phyloP scores from a whole-genome alignment of 2,888 invertebrate species.

The Drosophila maculinotata region DNA sequence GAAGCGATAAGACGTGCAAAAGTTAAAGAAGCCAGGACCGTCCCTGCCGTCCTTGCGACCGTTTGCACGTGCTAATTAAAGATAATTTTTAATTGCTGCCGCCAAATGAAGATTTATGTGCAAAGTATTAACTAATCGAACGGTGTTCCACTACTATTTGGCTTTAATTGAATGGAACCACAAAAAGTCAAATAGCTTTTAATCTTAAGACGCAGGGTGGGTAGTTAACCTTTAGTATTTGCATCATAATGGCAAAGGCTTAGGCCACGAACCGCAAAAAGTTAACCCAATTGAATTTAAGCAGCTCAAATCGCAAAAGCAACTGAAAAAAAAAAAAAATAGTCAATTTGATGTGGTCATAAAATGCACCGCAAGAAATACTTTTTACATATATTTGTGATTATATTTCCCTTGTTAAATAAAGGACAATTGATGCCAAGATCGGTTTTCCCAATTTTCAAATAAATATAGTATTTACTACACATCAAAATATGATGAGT shows the following conservation, averaged over 20 bases:
- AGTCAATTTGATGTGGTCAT: slow-evolving; percentile 8
- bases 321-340: slow-evolving; percentile 18
- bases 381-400: neutral
- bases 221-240: slow-evolving; percentile 35
- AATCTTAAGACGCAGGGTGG: slow-evolving; percentile 7
- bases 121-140: slow-evolving; percentile 59
- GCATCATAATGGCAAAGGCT: slow-evolving; percentile 46
- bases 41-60: slow-evolving; percentile 21
- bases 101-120: slow-evolving; percentile 83
- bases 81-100: slow-evolving; percentile 84
- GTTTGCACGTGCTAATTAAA: slow-evolving; percentile 83
- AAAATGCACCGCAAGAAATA: slow-evolving; percentile 40
- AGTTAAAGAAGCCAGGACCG: slow-evolving; percentile 63
- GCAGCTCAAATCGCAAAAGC: slow-evolving; percentile 17
- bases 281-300: slow-evolving; percentile 64
- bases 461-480: no score
- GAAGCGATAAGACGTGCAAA: slow-evolving; percentile 62
- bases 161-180: slow-evolving; percentile 41
- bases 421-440: no score
- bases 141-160: slow-evolving; percentile 25
- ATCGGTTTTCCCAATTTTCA: no score
- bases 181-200: slow-evolving; percentile 35
- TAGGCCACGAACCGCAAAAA: slow-evolving; percentile 56
- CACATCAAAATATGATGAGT: no score
- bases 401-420: no score